phyloP scores from a whole-genome alignment of 2,888 invertebrate species.

The Drosophila lacicola region DNA sequence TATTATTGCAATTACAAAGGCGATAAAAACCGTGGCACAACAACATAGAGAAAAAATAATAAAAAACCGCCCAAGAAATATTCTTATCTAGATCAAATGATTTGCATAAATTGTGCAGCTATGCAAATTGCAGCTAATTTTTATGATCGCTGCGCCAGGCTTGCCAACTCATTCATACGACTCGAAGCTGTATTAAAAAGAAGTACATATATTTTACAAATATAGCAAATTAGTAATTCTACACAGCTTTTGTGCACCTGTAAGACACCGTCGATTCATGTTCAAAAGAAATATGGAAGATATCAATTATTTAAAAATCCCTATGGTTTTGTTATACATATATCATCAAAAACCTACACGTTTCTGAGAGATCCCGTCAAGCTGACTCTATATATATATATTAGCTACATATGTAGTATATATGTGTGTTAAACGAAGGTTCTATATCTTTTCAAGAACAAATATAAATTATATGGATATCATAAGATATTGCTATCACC shows the following conservation, averaged over 20 bases:
- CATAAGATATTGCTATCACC: no score
- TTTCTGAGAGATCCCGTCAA: no score
- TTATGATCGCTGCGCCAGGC: slow-evolving; percentile 48
- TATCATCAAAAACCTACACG: no score
- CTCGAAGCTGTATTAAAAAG: slow-evolving; percentile 25
- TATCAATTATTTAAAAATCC: no score
- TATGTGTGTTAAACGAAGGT: no score
- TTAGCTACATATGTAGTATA: no score
- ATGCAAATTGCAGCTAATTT: slow-evolving; percentile 77
- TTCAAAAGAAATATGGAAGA: neutral
- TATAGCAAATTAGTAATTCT: slow-evolving; percentile 46
- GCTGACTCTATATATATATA: no score
- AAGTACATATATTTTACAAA: slow-evolving; percentile 44
- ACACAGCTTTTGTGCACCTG: slow-evolving; percentile 5
- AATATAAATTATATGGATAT: no score
- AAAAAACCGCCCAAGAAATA: slow-evolving; percentile 54
- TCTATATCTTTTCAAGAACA: no score
- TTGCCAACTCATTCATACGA: slow-evolving; percentile 43
- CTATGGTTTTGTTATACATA: no score
- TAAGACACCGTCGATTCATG: neutral
- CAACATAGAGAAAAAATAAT: slow-evolving; percentile 24
- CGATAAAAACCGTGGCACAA: slow-evolving; percentile 44
- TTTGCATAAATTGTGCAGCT: slow-evolving; percentile 78
- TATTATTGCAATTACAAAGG: slow-evolving; percentile 75
- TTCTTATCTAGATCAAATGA: slow-evolving; percentile 69